These are phyloP conservation scores for Romanogobio albipinnatus DNA, from an alignment of 2,113 vertebrate species.

Conservation along the genomic window DNA sequence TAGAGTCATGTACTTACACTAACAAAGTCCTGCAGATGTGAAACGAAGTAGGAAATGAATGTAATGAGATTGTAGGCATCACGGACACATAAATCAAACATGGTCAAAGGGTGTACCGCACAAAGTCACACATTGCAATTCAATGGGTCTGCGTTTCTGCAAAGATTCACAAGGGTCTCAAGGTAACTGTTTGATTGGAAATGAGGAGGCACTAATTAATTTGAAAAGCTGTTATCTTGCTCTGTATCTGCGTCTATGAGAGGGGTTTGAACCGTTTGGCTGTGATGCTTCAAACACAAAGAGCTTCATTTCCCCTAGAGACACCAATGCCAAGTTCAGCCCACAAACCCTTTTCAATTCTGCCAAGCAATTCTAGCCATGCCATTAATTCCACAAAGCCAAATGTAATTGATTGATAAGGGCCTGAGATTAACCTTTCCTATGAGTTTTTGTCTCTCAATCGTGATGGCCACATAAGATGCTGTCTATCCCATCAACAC, in stretches of 20 bases:
- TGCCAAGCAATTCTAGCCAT: slow-evolving; percentile 53
- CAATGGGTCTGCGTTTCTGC: slow-evolving; percentile 35
- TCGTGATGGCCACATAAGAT: slow-evolving; percentile 67
- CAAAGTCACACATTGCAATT: slow-evolving; percentile 41
- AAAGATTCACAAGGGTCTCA: slow-evolving; percentile 19
- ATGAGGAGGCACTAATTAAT: slow-evolving; percentile 49
- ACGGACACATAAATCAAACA: slow-evolving; percentile 47
- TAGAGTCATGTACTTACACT: slow-evolving; percentile 64
- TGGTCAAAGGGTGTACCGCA: slow-evolving; percentile 38
- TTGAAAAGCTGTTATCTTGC: slow-evolving; percentile 54
- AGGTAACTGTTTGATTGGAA: slow-evolving; percentile 40
- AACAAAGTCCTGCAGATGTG: slow-evolving; percentile 68
- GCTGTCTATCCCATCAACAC: slow-evolving; percentile 63
- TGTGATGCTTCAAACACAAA: slow-evolving; percentile 55
- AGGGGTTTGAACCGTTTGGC: slow-evolving; percentile 51
- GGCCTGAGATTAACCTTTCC: slow-evolving; percentile 53
- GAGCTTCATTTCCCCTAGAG: slow-evolving; percentile 49
- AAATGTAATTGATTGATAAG: slow-evolving; percentile 65
- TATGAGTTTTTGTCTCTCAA: slow-evolving; percentile 58
- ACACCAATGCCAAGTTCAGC: slow-evolving; percentile 61
- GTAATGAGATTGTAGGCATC: slow-evolving; percentile 47
- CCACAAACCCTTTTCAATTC: slow-evolving; percentile 56
- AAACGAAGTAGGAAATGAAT: not conserved
- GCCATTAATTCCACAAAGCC: slow-evolving; percentile 63
- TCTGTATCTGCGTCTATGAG: slow-evolving; percentile 54